Conservation (phyloP, 2,888 invertebrate genomes). For the Drosophila acutilabella region DNA sequence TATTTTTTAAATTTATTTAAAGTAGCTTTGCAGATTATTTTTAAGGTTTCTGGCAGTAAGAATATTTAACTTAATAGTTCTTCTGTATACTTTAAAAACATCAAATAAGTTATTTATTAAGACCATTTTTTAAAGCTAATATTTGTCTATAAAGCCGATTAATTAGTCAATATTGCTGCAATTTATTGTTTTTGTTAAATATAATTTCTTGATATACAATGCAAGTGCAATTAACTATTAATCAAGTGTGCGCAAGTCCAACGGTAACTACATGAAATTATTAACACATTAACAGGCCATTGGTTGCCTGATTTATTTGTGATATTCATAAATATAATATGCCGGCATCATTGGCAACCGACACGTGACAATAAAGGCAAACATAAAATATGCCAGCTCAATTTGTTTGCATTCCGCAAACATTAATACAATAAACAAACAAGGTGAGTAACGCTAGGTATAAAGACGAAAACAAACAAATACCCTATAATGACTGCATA, state of each 20-base stretch:
- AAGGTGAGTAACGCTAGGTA: neutral
- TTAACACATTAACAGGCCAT: slow-evolving; percentile 71
- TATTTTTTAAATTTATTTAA: too few relatives aligned
- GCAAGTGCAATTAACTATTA: slow-evolving; percentile 42
- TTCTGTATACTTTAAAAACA: too few relatives aligned
- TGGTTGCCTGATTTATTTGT: slow-evolving; percentile 67
- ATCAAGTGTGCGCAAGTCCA: slow-evolving; percentile 44
- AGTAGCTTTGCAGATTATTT: too few relatives aligned
- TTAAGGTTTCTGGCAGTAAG: too few relatives aligned
- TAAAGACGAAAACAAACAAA: neutral
- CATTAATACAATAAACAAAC: slow-evolving; percentile 65
- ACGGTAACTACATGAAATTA: slow-evolving; percentile 53
- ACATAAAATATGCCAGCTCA: slow-evolving; percentile 43
- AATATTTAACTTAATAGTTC: too few relatives aligned
- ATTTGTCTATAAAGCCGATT: too few relatives aligned
- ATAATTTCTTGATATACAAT: slow-evolving; percentile 8
- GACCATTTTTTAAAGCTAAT: too few relatives aligned
- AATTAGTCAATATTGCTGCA: neutral
- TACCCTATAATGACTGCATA: slow-evolving; percentile 1
- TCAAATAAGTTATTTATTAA: too few relatives aligned
- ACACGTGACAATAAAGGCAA: slow-evolving; percentile 68
- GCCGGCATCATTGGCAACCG: slow-evolving; percentile 55
- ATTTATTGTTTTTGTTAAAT: neutral
- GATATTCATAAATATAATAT: slow-evolving; percentile 68
- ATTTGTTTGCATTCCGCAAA: slow-evolving; percentile 65